Evolutionary conservation across 37 sponge, comb jelly and placozoan genomes (phyloP), one percentile per base, ranked within the genome.

Genomic region (Axinella damicornis): DNA sequence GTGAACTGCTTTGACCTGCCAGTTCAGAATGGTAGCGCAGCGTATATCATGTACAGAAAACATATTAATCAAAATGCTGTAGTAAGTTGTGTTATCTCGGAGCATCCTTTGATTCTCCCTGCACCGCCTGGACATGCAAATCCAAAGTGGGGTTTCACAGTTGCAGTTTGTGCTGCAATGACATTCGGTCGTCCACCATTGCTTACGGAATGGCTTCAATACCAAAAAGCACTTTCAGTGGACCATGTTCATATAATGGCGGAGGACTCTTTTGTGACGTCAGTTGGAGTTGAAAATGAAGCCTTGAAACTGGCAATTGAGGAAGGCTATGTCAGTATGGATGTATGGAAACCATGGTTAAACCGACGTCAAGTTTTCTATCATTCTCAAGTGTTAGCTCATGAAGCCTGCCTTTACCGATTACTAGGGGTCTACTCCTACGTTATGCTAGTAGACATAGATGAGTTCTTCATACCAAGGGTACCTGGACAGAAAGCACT

Each of bases 1-100:
- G 57, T 74, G n/a, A 58, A 74, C 30, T 74, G 75, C 6, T 74
- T 74, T 55, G 57, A 22, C 18, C 75, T 74, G 33, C 75, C 75
- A 53, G 57, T 58, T 17, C 53, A 56, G 22, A 74, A 53, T 25
- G 56, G 57, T 27, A 57, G 57, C 34, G 25, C n/a, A 17, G 75
- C 75, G 1, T 20, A 24, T 31, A 27, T 74, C 30, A 16, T 16
- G 55, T 74, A 74, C 57, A 53, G 57, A 17, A 53, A 16, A 1
- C 18, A 30, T 21, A 13, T 0, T 55, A 25, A 35, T 55, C 57
- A 33, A 53, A 27, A 2, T 17, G 53, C n/a, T n/a, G 46, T 12
- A 46, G 9, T 74, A 0, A 19, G 14, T 30, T 27, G 31, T 53
- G 75, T 56, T 1, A 58, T 27, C 30, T 74, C 75, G 17, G 75